Evolutionary conservation across 2,113 vertebrate genomes (phyloP).

Genomic region (Macaca nemestrina): DNA sequence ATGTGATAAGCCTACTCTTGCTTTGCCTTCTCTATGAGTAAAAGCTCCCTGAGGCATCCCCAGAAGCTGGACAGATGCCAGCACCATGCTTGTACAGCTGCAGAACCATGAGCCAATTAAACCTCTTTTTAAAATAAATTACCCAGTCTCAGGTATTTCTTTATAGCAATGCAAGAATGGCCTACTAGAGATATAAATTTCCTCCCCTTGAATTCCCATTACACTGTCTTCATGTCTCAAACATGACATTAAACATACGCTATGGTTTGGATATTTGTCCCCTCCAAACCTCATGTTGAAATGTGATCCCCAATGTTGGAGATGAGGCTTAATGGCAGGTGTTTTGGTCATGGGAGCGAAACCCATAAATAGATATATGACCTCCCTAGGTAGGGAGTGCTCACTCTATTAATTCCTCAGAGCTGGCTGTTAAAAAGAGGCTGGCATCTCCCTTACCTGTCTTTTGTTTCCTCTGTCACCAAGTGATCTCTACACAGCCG

Average conservation of each 20-base stretch:
- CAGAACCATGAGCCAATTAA: too few relatives aligned
- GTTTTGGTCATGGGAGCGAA: not conserved
- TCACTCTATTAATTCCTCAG: not conserved
- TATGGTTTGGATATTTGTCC: not conserved
- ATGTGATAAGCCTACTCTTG: too few relatives aligned
- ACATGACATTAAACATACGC: not conserved
- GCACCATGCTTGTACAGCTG: too few relatives aligned
- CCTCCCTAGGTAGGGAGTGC: not conserved
- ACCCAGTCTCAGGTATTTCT: too few relatives aligned
- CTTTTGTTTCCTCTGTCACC: not conserved
- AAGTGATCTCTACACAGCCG: not conserved
- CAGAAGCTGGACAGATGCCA: too few relatives aligned
- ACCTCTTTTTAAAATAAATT: too few relatives aligned
- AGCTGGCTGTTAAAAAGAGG: not conserved
- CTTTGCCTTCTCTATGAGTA: too few relatives aligned
- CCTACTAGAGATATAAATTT: not conserved
- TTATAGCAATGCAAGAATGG: too few relatives aligned
- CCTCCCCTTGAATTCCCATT: not conserved
- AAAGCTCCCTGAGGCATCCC: too few relatives aligned
- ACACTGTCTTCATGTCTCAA: not conserved
- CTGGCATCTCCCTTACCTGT: not conserved
- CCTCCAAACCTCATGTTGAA: not conserved
- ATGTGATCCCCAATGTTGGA: not conserved
- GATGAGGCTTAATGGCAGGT: not conserved
- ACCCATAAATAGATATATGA: not conserved